These are phyloP conservation scores for Gandaritis pyraliata DNA, from an alignment of 2,888 invertebrate genomes.

Conservation along the genomic window DNA sequence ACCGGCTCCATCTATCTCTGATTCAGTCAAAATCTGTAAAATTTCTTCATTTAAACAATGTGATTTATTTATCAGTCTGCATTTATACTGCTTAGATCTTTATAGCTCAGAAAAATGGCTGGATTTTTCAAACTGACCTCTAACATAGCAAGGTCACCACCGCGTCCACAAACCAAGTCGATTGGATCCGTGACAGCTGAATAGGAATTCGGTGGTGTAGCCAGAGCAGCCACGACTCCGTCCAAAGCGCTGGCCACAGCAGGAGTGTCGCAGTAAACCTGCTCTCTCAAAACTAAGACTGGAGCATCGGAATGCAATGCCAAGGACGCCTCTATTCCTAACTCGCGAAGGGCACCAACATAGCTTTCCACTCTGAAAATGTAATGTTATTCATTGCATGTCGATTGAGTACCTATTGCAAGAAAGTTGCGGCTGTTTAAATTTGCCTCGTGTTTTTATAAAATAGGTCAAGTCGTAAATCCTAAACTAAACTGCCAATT, in stretches of 20 bases:
- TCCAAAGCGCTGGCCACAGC: conserved; percentile 66
- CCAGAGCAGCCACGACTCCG: conserved; percentile 81
- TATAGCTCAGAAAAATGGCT: neutral
- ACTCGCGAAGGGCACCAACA: conserved; percentile 86
- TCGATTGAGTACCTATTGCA: conserved; percentile 19
- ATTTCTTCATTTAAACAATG: neutral
- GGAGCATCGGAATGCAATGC: conserved; percentile 65
- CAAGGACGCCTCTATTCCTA: conserved; percentile 85
- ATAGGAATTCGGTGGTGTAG: conserved; percentile 92
- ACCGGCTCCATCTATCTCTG: conserved; percentile 86
- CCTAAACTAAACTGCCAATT: neutral
- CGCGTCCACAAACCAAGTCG: conserved; percentile 91
- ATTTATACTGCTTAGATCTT: too few relatives aligned
- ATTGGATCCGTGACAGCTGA: conserved; percentile 92
- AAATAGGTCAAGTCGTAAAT: conserved; percentile 7
- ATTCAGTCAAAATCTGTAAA: conserved; percentile 85
- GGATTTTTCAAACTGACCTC: conserved; percentile 74
- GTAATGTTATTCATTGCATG: conserved; percentile 13
- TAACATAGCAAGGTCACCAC: conserved; percentile 90
- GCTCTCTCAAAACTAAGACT: conserved; percentile 73
- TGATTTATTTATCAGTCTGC: neutral
- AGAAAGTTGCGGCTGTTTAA: conserved; percentile 24
- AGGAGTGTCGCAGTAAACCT: conserved; percentile 84
- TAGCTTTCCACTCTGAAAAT: conserved; percentile 85
- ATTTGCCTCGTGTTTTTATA: conserved; percentile 14